A percentile compares a stretch with the other conserved stretches of the same genome.
Conservation (phyloP, 2,113 vertebrate species). For the Suncus etruscus region DNA sequence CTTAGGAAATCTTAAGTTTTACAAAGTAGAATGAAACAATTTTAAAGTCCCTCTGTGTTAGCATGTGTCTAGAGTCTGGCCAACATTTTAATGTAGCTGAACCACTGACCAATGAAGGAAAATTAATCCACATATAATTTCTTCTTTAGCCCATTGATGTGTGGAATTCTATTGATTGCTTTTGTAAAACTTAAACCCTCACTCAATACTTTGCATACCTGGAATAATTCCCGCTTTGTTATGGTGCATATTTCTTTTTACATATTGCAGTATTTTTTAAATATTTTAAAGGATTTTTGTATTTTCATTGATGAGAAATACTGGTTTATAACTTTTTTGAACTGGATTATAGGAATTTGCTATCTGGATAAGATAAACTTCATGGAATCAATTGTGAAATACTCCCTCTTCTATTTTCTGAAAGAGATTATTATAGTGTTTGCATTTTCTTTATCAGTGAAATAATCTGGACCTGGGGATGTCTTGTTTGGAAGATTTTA, state of each 20-base stretch:
- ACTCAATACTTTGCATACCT: not conserved
- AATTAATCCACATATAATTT: not conserved
- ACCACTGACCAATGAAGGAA: not conserved
- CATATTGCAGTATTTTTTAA: not conserved
- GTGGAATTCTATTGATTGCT: not conserved
- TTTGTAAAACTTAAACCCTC: not conserved
- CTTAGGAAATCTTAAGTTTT: not conserved
- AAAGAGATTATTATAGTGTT: slow-evolving; percentile 17
- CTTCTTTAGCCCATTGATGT: not conserved
- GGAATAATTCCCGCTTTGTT: not conserved
- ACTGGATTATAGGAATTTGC: not conserved
- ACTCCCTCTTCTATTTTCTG: not conserved
- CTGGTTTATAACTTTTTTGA: not conserved
- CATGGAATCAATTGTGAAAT: not conserved
- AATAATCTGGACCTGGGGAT: not conserved
- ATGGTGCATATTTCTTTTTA: not conserved
- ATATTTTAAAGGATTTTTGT: slow-evolving; percentile 17
- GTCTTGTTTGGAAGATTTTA: slow-evolving; percentile 26
- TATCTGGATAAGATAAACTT: not conserved
- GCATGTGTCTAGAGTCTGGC: not conserved
- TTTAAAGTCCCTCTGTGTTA: not conserved
- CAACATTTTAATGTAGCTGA: not conserved
- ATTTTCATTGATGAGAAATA: slow-evolving; percentile 11
- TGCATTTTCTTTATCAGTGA: slow-evolving; percentile 14
- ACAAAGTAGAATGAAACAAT: not conserved